phyloP scores from a whole-genome alignment of 2,113 vertebrate genomes.

The Ceyx margarethae region DNA sequence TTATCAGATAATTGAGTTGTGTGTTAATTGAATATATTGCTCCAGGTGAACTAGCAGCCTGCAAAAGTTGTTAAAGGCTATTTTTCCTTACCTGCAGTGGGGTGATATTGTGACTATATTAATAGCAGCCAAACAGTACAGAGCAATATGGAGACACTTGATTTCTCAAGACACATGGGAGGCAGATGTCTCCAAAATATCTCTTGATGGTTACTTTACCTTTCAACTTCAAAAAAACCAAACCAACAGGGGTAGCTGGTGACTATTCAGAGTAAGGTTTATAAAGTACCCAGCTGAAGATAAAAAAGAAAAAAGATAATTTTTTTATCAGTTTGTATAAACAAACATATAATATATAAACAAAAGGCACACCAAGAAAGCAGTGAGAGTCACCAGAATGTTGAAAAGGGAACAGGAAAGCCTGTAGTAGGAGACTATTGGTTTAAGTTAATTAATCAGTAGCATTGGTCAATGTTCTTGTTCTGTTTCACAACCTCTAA shows the following conservation, averaged over 20 bases:
- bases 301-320: background rate
- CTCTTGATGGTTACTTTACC: background rate
- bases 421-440: background rate
- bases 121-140: background rate
- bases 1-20: background rate
- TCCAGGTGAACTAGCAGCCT: background rate
- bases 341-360: background rate
- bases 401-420: background rate
- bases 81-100: background rate
- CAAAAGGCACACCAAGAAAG: background rate
- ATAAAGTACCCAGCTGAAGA: background rate
- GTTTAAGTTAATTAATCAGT: background rate
- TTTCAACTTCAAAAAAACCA: background rate
- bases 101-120: background rate
- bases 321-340: background rate
- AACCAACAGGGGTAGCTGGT: background rate
- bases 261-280: background rate
- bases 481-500: background rate
- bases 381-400: background rate
- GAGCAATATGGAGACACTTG: background rate
- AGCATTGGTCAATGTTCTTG: background rate
- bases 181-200: background rate
- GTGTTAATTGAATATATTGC: background rate
- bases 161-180: background rate
- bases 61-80: background rate